These are phyloP conservation scores for Siderastrea siderea DNA, from an alignment of 92 coral and sea anemone species.

Conservation along the genomic window DNA sequence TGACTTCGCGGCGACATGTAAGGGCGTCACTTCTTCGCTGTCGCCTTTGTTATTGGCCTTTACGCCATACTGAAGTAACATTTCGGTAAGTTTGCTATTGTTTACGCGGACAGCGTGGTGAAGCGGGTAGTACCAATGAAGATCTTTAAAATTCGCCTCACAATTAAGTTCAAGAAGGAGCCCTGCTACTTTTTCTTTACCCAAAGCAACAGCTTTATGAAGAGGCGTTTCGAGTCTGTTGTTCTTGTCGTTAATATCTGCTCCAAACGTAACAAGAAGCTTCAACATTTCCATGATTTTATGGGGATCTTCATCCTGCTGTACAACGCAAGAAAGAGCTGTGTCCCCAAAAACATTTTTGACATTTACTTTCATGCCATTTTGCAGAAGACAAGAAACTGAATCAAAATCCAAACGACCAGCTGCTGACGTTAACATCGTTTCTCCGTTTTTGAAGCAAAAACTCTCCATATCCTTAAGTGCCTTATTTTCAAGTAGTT, in stretches of 20 bases:
- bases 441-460: neutral
- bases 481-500: neutral
- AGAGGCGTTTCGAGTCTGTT: conserved; percentile 17
- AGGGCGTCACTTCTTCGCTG: neutral
- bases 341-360: neutral
- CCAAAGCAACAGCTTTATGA: neutral
- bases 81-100: neutral
- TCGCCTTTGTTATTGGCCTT: neutral
- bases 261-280: conserved; percentile 25
- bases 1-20: conserved; percentile 4
- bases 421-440: neutral
- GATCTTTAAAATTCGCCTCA: neutral
- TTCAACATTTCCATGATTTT: conserved; percentile 6
- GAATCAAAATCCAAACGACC: neutral
- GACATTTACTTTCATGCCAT: conserved; percentile 3
- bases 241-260: conserved; percentile 11
- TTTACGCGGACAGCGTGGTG: neutral
- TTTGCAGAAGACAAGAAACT: neutral
- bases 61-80: conserved; percentile 29
- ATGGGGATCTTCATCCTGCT: neutral
- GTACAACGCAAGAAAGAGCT: neutral
- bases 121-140: neutral
- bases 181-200: neutral
- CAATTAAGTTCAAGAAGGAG: conserved; percentile 30
- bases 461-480: neutral